Conservation (phyloP, 2,797 vertebrate genomes). For the Melanotaenia nigrans region DNA sequence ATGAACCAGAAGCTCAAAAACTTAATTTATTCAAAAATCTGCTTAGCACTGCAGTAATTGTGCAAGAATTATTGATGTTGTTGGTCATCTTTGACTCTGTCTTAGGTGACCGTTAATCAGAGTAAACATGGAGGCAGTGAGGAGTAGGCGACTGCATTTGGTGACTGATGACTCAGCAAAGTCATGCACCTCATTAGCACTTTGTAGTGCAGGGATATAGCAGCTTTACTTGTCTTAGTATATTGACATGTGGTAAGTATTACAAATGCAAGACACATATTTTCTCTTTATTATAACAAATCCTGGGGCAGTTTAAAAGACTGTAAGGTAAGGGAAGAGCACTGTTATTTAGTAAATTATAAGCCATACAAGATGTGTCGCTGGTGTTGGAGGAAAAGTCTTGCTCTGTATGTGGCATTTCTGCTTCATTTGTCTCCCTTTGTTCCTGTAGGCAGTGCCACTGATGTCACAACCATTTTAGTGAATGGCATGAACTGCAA, state of each 20-base stretch:
- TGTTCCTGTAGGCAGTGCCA: not conserved
- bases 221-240: not conserved
- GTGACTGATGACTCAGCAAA: conserved; percentile 19
- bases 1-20: not conserved
- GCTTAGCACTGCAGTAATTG: not conserved
- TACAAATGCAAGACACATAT: not conserved
- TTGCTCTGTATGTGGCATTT: too few species aligned
- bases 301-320: not conserved
- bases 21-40: too few species aligned
- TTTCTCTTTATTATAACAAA: not conserved
- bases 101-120: not conserved
- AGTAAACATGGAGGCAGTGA: not conserved
- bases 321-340: too few species aligned
- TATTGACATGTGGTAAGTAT: not conserved
- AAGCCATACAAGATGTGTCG: too few species aligned
- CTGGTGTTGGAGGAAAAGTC: too few species aligned
- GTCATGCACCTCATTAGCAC: conserved; percentile 29
- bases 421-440: not conserved
- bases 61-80: not conserved
- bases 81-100: not conserved
- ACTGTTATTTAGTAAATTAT: too few species aligned
- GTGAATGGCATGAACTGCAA: not conserved
- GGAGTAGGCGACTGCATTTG: not conserved
- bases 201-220: not conserved
- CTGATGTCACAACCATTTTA: not conserved